phyloP scores from a whole-genome alignment of 2,113 vertebrate genomes.

The Nannobrachium achirus region DNA sequence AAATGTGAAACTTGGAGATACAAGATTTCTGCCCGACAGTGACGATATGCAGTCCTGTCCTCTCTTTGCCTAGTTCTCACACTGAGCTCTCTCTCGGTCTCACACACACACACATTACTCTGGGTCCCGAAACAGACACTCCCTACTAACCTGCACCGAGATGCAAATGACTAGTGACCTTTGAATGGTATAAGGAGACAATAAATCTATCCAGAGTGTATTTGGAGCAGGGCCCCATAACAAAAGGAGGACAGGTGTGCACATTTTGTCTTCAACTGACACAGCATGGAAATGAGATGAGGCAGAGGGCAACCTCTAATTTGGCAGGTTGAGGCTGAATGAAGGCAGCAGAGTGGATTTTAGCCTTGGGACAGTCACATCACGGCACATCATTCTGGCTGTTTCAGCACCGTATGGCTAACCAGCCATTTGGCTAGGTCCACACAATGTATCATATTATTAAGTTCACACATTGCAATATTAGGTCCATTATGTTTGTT shows the following conservation, averaged over 20 bases:
- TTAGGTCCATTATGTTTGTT: no score
- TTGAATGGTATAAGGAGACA: constrained; percentile 37
- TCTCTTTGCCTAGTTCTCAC: constrained; percentile 17
- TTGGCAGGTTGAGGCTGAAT: no score
- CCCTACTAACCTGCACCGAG: constrained; percentile 39
- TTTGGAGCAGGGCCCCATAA: constrained; percentile 41
- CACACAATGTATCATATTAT: no score
- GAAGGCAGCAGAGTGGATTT: no score
- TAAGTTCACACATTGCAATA: no score
- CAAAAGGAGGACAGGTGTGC: constrained; percentile 58
- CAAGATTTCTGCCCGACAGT: no score
- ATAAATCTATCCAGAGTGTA: constrained; percentile 50
- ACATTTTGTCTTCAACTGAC: constrained; percentile 55
- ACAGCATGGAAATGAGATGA: constrained; percentile 48
- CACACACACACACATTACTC: constrained; percentile 1
- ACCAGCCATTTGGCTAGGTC: no score
- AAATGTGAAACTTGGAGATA: no score
- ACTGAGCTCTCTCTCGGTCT: neutral
- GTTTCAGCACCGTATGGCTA: no score
- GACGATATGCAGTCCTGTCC: no score
- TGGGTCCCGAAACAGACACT: constrained; percentile 29
- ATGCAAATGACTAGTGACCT: constrained; percentile 55
- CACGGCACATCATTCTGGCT: no score
- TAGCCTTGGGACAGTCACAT: no score
- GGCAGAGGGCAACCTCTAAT: constrained; percentile 31